Evolutionary conservation across 2,888 invertebrate species (phyloP), one percentile per base, ranked within the genome.

Genomic region (Orgyia antiqua): DNA sequence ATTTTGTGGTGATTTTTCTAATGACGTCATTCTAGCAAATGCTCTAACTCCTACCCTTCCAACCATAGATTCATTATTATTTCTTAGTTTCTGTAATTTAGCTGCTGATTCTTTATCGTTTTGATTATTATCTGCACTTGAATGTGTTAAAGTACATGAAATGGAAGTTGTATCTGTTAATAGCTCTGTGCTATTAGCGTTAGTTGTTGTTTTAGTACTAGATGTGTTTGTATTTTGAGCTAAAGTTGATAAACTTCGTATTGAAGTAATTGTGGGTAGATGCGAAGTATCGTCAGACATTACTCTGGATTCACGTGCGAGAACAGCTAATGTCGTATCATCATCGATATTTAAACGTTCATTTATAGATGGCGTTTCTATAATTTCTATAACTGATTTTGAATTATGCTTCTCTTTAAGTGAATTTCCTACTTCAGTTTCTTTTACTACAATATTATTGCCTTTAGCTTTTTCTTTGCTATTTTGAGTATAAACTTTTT

Each of bases 1-100:
- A 3, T 33, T 30, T 17, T 25, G 42, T 3, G 25, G 30, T 13
- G 34, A 27, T 12, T 41, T 27, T 1, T 52, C 51, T 0, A 72
- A 67, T 29, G 83, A 78, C 28, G 70, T 66, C 70, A 84, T 82
- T 2, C 84, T 63, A 0, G 86, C 86, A 40, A 86, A 86, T 1
- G 86, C 73, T 8, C 80, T 52, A 0, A 86, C 86, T 0, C 84
- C 86, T 0, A 86, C 80, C 8, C 68, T 54, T 0, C 83, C 84
- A 1, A 82, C 66, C 4, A 62, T 43, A 0, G 71, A 54, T 4
- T 74, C 68, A 0, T 57, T 42, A 0, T 59, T 65, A 1, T 51
- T 63, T 12, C 68, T 55, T 1, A 70, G 26, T 31, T 60, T 74
- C 24, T 76, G 71, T 9, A 72, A 51, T 39, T 74, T 76, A 1